Base-by-base conservation (phyloP, 2,888 invertebrate genomes). In the Rhagonycha fulva region DNA sequence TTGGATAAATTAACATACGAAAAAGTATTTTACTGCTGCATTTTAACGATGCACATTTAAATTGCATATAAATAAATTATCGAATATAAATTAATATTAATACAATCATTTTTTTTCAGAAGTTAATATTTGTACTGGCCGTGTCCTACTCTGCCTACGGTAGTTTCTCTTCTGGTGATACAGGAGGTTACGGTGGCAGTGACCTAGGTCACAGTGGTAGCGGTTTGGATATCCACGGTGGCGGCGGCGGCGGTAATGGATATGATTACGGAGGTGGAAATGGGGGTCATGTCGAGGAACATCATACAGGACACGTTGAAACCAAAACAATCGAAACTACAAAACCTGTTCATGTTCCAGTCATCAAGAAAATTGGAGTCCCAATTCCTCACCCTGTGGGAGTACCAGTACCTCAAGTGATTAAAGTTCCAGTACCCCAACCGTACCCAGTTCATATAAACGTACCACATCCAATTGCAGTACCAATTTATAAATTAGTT, bases 371-470 rank as follows among this genome's bases (percentile, higher is more conserved):
- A 88, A 90, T 93, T 79, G 93, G 93, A 0, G 91, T 94, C 12
- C 92, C 94, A n/a, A 91, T 94, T 68, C 94, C 94, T 0, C 93
- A 94, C 83, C 93, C 93, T 0, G 91, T 93, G 23, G 92, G 93
- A 0, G 92, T 94, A 0, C 92, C 93, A 9, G 93, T 94, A 14
- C 94, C 92, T 32, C 92, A 92, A 85, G 91, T 92, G 82, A 89
- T 94, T 79, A 93, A 92, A 86, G 90, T 94, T 26, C 92, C 93
- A 74, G 93, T 94, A 68, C 94, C 94, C 1, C 93, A 94, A 76
- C 94, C 94, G 2, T 93, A 93, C 88, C 91, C 94, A 0, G 94
- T 94, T 0, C 93, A 93, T 82, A 91, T 94, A 1, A 86, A 90
- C 0, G 92, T 94, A 63, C 93, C 94, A 75, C 93, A 94, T 83